Base-by-base conservation (phyloP, 1,140 invertebrate species). In the Drosophila tristis region DNA sequence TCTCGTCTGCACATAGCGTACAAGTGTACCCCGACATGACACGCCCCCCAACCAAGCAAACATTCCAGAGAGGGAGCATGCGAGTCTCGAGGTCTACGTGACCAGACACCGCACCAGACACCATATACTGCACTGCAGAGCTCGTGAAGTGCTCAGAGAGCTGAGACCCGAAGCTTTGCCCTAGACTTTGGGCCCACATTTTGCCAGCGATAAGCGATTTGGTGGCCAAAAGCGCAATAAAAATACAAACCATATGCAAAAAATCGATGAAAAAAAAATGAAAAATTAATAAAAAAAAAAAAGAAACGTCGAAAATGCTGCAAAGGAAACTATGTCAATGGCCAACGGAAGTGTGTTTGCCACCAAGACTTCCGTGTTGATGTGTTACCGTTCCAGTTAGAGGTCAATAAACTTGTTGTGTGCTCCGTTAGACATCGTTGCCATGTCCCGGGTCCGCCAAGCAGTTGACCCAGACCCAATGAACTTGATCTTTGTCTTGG, bases 351-450 rank as follows among this genome's bases (percentile, higher is more conserved):
- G 84, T 87, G 65, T 47, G 35, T 62, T 47, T 48, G 47, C 57
- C 65, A 56, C 58, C 48, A 59, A 53, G 65, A 78, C 78, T 64
- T 82, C 50, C 63, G 61, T 15, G 25, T 65, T 44, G 59, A 39
- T 61, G 55, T 79, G 63, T 63, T 67, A 84, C 77, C 67, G 79
- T 76, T 72, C 82, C 70, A 86, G 75, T 89, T 89, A 89, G 73
- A 89, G 84, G 84, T 89, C 78, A 89, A 73, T 89, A 81, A 89
- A 89, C 84, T 77, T 89, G 76, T 74, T 84, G 73, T 62, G 48
- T 23, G 47, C 65, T 78, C 82, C 74, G 81, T 85, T 85, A 85
- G 82, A 78, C 77, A 54, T 29, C 56, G 29, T 25, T 67, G 47
- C 48, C 44, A 44, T 44, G 35, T 55, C 13, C 48, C 48, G 35